These are phyloP conservation scores for Myotis lucifugus DNA, from an alignment of 2,113 vertebrate species.

Conservation along the genomic window DNA sequence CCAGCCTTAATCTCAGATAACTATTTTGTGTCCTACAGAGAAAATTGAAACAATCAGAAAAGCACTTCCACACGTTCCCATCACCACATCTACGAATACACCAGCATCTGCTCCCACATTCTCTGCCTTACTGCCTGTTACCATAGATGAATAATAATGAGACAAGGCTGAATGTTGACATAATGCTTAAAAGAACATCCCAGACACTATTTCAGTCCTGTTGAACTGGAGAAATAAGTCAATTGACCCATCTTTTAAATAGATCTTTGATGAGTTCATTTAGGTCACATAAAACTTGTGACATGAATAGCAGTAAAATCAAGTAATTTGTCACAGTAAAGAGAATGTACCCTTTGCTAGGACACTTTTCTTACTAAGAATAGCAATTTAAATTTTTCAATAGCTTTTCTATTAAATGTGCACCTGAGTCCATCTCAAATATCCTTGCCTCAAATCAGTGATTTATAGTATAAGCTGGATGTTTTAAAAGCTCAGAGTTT, in stretches of 20 bases:
- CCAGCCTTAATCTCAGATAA: neutral
- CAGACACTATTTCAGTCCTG: neutral
- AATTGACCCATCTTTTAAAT: neutral
- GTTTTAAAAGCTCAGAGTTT: neutral
- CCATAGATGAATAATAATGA: neutral
- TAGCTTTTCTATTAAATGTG: neutral
- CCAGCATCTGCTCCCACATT: neutral
- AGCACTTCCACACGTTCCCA: neutral
- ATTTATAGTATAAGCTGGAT: neutral
- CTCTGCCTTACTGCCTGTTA: neutral
- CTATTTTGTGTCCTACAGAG: neutral
- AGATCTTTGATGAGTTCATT: neutral
- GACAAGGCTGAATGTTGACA: neutral
- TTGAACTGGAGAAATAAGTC: neutral
- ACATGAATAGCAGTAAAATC: neutral
- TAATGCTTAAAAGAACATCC: neutral
- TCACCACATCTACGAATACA: neutral
- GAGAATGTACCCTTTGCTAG: neutral
- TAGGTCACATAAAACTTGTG: neutral
- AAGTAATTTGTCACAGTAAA: neutral
- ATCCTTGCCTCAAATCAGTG: neutral
- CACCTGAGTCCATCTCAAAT: neutral
- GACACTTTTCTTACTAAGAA: neutral
- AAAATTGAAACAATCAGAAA: neutral
- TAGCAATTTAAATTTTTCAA: neutral